These are phyloP conservation scores for Aphelenchoides bicaudatus DNA, from an alignment of 2,888 invertebrate species.

Conservation along the genomic window DNA sequence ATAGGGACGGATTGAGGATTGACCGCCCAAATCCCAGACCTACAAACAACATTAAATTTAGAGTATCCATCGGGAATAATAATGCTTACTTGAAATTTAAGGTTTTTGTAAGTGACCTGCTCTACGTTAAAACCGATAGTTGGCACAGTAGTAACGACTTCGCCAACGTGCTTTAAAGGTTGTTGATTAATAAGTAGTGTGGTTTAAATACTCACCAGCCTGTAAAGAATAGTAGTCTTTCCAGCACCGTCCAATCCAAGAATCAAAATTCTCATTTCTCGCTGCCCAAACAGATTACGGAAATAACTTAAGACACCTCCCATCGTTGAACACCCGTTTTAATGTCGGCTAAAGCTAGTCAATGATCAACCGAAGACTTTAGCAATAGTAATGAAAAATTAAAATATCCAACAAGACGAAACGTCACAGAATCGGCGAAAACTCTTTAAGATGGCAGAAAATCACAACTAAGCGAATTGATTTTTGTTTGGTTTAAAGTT, in stretches of 20 bases:
- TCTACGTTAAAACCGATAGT: constrained; percentile 99
- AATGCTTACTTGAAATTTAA: constrained; percentile 79
- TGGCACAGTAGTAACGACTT: constrained; percentile 66
- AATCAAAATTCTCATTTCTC: constrained; percentile 67
- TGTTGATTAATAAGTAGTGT: background rate
- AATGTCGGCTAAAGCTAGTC: background rate
- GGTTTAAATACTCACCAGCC: constrained; percentile 85
- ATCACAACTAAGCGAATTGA: no score
- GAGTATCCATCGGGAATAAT: no score
- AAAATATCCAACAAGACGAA: no score
- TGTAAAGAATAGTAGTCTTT: constrained; percentile 94
- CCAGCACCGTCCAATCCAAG: constrained; percentile 66
- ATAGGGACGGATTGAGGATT: constrained; percentile 92
- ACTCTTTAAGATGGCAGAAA: no score
- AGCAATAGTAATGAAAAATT: no score
- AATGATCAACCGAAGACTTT: no score
- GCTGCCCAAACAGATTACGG: constrained; percentile 72
- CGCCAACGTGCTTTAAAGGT: constrained; percentile 52
- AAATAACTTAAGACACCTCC: constrained; percentile 95
- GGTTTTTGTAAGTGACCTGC: constrained; percentile 93
- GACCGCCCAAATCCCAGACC: constrained; percentile 92
- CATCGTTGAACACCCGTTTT: constrained; percentile 35
- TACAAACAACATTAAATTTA: constrained; percentile 65
- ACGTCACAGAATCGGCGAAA: no score
- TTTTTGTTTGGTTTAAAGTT: no score